phyloP scores from a whole-genome alignment of 2,113 vertebrate species.

The Indri indri region DNA sequence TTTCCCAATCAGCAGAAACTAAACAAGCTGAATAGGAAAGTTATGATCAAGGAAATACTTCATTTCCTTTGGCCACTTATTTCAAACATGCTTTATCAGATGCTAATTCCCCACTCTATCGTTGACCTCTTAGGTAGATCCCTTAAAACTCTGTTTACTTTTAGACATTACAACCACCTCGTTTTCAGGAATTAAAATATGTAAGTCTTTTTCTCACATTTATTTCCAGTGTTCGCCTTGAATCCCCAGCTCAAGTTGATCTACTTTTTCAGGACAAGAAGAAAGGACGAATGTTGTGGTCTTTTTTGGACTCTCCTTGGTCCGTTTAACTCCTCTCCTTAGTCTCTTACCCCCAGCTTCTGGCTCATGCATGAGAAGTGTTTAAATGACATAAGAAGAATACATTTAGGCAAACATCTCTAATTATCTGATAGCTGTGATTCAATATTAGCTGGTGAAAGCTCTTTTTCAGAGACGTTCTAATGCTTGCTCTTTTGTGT shows the following conservation, averaged over 20 bases:
- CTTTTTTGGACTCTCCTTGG: neutral
- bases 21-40: neutral
- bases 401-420: neutral
- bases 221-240: neutral
- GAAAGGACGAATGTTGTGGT: neutral
- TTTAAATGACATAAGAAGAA: neutral
- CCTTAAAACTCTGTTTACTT: neutral
- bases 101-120: neutral
- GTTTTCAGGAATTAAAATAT: neutral
- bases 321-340: neutral
- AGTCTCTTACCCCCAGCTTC: neutral
- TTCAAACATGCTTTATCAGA: neutral
- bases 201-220: neutral
- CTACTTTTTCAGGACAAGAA: neutral
- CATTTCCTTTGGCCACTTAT: neutral
- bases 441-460: neutral
- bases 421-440: neutral
- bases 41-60: neutral
- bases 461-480: neutral
- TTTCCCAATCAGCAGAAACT: neutral
- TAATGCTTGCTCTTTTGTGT: neutral
- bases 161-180: neutral
- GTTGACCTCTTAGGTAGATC: neutral
- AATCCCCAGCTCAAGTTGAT: neutral
- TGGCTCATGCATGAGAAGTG: neutral